Conservation (phyloP, 2,113 vertebrate species). For the Myiozetetes cayanensis region DNA sequence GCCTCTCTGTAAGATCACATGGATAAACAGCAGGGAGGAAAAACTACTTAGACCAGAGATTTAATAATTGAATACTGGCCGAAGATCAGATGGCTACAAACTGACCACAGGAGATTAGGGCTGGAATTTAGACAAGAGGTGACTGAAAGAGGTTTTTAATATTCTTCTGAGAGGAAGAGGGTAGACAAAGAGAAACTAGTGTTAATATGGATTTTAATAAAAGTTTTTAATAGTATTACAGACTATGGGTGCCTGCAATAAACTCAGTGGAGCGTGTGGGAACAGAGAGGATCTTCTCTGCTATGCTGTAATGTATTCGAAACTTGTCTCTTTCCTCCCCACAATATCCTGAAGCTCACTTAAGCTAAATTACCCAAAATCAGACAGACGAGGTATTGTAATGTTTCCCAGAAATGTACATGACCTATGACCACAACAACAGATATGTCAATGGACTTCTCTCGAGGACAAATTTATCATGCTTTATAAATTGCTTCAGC, state of each 20-base stretch:
- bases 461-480: not conserved
- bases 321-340: not conserved
- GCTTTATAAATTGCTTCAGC: not conserved
- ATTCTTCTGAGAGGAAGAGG: not conserved
- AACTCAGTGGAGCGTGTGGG: not conserved
- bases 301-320: not conserved
- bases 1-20: not conserved
- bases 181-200: not conserved
- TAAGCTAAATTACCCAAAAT: not conserved
- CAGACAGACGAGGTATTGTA: not conserved
- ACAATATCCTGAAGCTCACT: not conserved
- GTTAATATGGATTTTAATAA: not conserved
- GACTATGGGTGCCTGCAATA: not conserved
- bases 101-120: not conserved
- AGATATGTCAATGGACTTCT: not conserved
- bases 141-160: not conserved
- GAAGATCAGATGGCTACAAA: not conserved
- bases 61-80: not conserved
- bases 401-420: not conserved
- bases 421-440: not conserved
- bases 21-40: not conserved
- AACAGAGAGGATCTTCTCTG: not conserved
- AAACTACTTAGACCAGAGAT: not conserved
- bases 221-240: not conserved
- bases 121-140: not conserved